Conservation (phyloP, 2,888 invertebrate species). For the Himalopsyche japonica region DNA sequence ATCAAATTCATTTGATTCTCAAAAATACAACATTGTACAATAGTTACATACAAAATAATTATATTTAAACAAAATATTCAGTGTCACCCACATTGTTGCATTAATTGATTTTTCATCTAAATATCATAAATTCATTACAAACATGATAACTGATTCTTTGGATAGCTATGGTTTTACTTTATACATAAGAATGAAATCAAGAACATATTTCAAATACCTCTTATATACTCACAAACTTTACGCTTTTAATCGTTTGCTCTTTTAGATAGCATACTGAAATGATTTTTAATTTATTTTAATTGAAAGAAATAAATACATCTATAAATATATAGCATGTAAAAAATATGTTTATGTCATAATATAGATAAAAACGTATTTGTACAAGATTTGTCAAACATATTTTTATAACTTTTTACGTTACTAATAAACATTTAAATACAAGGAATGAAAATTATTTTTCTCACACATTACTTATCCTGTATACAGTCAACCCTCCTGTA, state of each 20-base stretch:
- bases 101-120: no score
- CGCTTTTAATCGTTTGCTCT: neutral
- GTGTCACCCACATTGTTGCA: no score
- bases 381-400: slow-evolving; percentile 33
- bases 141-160: neutral
- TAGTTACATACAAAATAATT: no score
- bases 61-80: no score
- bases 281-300: neutral
- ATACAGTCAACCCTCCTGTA: no score
- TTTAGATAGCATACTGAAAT: neutral
- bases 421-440: slow-evolving; percentile 35
- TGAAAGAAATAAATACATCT: neutral
- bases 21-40: no score
- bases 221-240: slow-evolving; percentile 3
- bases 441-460: neutral
- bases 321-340: neutral
- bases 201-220: slow-evolving; percentile 2
- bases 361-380: slow-evolving; percentile 29
- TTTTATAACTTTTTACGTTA: slow-evolving; percentile 36
- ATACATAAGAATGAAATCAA: neutral
- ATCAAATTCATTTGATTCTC: no score
- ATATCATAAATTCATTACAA: no score
- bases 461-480: neutral
- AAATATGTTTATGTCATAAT: neutral
- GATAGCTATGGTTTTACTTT: neutral